phyloP scores from a whole-genome alignment of 2,113 vertebrate genomes.

The Odobenus rosmarus region DNA sequence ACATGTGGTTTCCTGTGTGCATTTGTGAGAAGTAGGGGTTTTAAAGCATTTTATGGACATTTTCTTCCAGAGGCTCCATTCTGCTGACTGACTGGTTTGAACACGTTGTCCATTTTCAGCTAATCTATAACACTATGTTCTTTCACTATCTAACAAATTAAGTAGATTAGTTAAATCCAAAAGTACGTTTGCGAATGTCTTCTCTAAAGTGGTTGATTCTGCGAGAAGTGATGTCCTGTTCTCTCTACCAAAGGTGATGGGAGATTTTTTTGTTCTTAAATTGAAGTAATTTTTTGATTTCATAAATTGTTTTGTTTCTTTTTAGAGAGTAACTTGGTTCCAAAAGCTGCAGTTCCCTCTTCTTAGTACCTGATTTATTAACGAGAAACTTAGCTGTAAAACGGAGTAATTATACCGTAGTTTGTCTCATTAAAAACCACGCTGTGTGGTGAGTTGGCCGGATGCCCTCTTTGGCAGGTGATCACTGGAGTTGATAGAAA shows the following conservation, averaged over 20 bases:
- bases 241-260: neutral
- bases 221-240: neutral
- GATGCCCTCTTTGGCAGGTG: neutral
- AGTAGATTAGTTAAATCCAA: neutral
- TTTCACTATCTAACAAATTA: neutral
- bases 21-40: neutral
- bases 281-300: neutral
- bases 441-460: neutral
- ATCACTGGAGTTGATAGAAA: neutral
- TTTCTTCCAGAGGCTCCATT: neutral
- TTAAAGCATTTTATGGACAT: neutral
- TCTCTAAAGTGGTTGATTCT: neutral
- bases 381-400: neutral
- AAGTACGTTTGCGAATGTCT: neutral
- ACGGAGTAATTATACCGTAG: neutral
- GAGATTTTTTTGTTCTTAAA: neutral
- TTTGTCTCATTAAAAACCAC: neutral
- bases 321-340: neutral
- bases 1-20: neutral
- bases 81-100: neutral
- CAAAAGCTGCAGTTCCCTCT: neutral
- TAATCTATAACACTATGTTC: neutral
- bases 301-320: neutral
- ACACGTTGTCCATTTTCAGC: neutral
- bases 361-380: neutral